A percentile compares a stretch with the other conserved stretches of the same genome.
Conservation (phyloP, 2,797 vertebrate species). For the Hyperoplus immaculatus region DNA sequence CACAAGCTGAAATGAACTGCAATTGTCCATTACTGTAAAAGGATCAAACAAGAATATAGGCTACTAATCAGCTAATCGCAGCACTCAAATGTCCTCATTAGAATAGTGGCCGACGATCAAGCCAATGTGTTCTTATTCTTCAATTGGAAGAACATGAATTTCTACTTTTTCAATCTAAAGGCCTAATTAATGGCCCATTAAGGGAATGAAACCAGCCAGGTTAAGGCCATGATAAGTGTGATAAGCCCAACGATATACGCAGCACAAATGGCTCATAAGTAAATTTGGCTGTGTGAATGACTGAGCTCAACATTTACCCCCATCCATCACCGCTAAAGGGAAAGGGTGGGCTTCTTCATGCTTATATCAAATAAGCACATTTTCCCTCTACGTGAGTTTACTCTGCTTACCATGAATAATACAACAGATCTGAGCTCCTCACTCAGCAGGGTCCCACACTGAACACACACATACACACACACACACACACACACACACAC, state of each 20-base stretch:
- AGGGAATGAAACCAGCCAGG: neutral
- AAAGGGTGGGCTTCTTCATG: slow-evolving; percentile 41
- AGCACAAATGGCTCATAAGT: neutral
- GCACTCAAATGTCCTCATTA: neutral
- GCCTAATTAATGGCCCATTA: neutral
- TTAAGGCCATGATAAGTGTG: neutral
- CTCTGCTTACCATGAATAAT: slow-evolving; percentile 75
- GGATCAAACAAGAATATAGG: neutral
- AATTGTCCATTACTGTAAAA: too few species aligned
- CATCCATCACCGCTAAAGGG: slow-evolving; percentile 20
- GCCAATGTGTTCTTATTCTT: neutral
- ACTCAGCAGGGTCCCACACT: slow-evolving; percentile 48
- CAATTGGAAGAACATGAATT: neutral
- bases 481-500: slow-evolving; percentile 17
- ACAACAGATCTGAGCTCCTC: slow-evolving; percentile 55
- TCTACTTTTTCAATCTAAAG: neutral
- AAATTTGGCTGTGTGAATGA: neutral
- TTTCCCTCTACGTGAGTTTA: slow-evolving; percentile 60
- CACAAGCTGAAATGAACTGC: neutral
- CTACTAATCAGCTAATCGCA: neutral
- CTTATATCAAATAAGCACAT: slow-evolving; percentile 64
- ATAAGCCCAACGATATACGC: neutral
- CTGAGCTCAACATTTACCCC: slow-evolving; percentile 25
- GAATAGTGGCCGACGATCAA: neutral
- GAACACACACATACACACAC: slow-evolving; percentile 14